These are phyloP conservation scores for Coenobita brevimanus DNA, from an alignment of 1,140 invertebrate species.

Conservation along the genomic window DNA sequence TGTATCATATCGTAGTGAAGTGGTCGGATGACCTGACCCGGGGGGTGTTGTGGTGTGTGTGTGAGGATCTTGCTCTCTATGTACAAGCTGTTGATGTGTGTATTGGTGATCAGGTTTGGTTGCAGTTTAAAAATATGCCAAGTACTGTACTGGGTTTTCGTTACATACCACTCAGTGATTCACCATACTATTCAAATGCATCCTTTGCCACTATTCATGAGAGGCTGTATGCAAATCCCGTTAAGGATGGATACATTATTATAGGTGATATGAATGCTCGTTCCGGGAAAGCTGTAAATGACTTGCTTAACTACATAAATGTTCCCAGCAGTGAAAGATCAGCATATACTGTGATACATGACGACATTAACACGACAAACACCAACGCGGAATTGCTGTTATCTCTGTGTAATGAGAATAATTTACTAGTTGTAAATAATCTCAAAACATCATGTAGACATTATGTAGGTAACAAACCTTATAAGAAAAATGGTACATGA, in stretches of 20 bases:
- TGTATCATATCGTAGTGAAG: background rate
- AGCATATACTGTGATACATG: background rate
- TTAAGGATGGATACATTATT: too few species aligned
- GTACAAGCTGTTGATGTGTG: background rate
- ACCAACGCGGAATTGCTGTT: slow-evolving; percentile 1
- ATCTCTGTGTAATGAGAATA: slow-evolving; percentile 4
- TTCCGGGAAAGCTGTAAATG: too few species aligned
- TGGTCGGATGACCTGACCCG: background rate
- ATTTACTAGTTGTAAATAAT: too few species aligned
- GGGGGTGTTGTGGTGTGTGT: slow-evolving; percentile 13
- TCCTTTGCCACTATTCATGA: slow-evolving; percentile 15
- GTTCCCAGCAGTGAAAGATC: too few species aligned
- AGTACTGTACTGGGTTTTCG: slow-evolving; percentile 8
- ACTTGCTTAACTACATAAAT: too few species aligned
- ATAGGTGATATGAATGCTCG: too few species aligned
- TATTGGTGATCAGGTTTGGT: slow-evolving; percentile 25
- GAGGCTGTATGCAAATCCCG: background rate
- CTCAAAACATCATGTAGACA: too few species aligned
- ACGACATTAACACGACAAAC: background rate
- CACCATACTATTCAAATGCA: slow-evolving; percentile 13
- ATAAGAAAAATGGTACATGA: slow-evolving; percentile 6
- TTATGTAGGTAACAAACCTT: too few species aligned
- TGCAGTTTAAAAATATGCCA: background rate
- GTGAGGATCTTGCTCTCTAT: background rate
- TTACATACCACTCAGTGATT: slow-evolving; percentile 4